phyloP scores from a whole-genome alignment of 2,797 vertebrate species.

The Morus bassanus region DNA sequence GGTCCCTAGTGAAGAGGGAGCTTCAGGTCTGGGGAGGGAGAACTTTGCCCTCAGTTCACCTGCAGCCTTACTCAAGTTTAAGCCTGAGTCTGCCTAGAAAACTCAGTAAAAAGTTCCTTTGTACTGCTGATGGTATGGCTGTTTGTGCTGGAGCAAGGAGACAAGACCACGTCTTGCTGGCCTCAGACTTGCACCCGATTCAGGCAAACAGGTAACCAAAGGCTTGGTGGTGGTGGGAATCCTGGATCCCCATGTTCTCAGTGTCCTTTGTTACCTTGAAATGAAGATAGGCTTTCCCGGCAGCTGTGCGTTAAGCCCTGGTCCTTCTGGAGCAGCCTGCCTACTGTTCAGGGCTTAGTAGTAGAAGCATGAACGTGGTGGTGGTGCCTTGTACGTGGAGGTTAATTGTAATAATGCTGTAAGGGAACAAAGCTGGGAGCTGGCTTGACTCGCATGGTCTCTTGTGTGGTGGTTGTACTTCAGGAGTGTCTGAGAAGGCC shows the following conservation, averaged over 20 bases:
- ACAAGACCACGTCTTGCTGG: neutral
- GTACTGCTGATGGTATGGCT: neutral
- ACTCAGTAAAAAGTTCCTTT: neutral
- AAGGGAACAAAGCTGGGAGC: neutral
- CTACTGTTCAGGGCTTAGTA: neutral
- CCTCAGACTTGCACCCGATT: neutral
- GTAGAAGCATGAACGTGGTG: neutral
- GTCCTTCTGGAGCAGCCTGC: neutral
- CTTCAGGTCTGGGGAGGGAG: neutral
- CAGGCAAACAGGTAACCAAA: neutral
- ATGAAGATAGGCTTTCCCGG: neutral
- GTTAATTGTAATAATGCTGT: neutral
- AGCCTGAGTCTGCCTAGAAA: neutral
- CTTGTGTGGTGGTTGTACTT: neutral
- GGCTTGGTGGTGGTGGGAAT: neutral
- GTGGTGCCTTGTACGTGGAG: neutral
- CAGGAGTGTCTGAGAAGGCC: neutral
- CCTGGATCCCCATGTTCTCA: rapidly evolving
- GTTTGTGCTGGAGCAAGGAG: neutral
- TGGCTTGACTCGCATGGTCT: neutral
- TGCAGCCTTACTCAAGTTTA: neutral
- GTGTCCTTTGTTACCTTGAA: neutral
- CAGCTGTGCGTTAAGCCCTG: neutral
- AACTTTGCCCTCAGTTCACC: neutral
- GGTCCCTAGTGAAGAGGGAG: neutral